Evolutionary conservation across 1,140 invertebrate genomes (phyloP), one percentile per base, ranked within the genome.

Genomic region (Macrobrachium rosenbergii): DNA sequence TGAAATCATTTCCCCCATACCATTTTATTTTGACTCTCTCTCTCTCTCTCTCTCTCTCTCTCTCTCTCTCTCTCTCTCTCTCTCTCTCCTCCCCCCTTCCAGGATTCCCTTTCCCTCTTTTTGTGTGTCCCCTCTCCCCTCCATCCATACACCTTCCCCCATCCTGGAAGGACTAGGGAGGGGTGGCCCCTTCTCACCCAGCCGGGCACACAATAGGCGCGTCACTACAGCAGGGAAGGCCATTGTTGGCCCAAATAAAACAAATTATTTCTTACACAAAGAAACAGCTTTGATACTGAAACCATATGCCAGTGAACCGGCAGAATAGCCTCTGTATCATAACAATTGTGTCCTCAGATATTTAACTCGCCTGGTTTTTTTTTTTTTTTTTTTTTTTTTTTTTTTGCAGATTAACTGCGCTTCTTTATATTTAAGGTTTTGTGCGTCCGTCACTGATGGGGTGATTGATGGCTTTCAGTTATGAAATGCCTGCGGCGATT

Each of bases 181-280:
- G 3, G 28, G 28, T n/a, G 10, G 10, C 23, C n/a, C 59, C 45
- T 16, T 21, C 72, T 19, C 58, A 21, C 81, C 67, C 14, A 16
- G 37, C 64, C 8, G 43, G 12, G 14, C 3, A 58, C 67, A 82
- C 81, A 82, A 82, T 82, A 67, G 81, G 16, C 11, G 67, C 81
- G 67, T 60, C 64, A 72, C 81, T 45, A n/a, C 17, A 45, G 28
- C 45, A 52, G 17, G 81, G 64, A n/a, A 21, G 14, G 8, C 81
- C 67, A 82, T 82, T 82, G 81, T 82, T 82, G 81, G 59, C 14
- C 60, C 81, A 73, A 82, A 82, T 82, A 82, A 82, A 82, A 82
- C 81, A 82, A 82, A 82, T 82, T 82, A 82, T 82, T 73, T 62
- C 37, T 67, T 73, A 73, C 67, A 82, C 81, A 82, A 82, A 82